Evolutionary conservation across 2,113 vertebrate genomes (phyloP), one percentile per base, ranked within the genome.

Genomic region (Nycticebus coucang): DNA sequence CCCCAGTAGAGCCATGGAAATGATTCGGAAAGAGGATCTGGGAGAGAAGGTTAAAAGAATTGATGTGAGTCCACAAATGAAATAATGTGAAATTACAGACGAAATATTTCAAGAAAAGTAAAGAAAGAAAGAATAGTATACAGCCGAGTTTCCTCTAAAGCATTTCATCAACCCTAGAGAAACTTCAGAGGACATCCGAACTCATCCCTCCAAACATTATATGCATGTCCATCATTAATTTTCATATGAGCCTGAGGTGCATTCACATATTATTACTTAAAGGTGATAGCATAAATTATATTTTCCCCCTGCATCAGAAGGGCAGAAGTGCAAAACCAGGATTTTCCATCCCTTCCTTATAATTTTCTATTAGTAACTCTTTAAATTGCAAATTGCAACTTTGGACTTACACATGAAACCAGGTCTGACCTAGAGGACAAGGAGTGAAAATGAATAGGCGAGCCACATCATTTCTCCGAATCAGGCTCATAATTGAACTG

Each of bases 1-100:
- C 57, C 94, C 86, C 24, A 66, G 22, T 1, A 90, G n/a, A 72
- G 24, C 71, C 95, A 45, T 50, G 21, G 89, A 97, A 96, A 96
- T 84, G 28, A 88, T 59, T 91, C 45, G 60, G n/a, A 66, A 75
- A 82, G 35, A 84, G 41, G 8, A 79, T 59, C 24, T 82, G 28
- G 37, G 53, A 94, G 37, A 41, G 93, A 89, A 81, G 26, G 4
- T 7, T 35, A 55, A 78, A 95, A 83, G 7, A 83, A 80, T 24
- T 71, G 53, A 82, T 35, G 37, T 9, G 13, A 3, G 21, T 26
- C 37, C 84, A 88, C 33, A 81, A 68, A 92, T 69, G 74, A 87
- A 85, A 93, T 30, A 53, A 7, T 77, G 4, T 75, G 7, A 6
- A 60, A 87, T 89, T 35, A 35, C 7, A 80, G 71, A 84, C 35